Percentiles rank a stretch among this genome's conserved stretches.
Evolutionary conservation across 2,888 invertebrate species (phyloP).

Genomic region (Halictus ligatus): DNA sequence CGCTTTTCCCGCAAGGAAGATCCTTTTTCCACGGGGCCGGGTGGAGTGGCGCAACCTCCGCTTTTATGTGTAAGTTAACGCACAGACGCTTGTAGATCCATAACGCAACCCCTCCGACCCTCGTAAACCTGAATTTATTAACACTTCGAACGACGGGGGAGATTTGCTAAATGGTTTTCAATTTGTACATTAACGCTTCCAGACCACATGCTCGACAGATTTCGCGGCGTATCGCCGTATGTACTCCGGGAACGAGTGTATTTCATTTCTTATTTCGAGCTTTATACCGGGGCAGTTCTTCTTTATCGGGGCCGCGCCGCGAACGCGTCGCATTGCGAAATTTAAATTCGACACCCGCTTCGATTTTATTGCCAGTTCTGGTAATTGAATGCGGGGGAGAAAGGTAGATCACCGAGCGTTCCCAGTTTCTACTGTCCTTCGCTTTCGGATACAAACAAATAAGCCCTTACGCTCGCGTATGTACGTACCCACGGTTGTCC

Average conservation of each 20-base stretch:
- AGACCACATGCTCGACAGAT: constrained; percentile 72
- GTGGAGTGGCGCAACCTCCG: constrained; percentile 39
- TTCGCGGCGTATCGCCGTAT: constrained; percentile 67
- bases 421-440: not conserved
- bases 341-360: constrained; percentile 60
- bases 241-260: constrained; percentile 52
- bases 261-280: constrained; percentile 57
- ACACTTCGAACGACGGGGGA: constrained; percentile 81
- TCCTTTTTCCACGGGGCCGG: constrained; percentile 54
- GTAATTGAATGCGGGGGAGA: constrained; percentile 51
- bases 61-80: constrained; percentile 65
- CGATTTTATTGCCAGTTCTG: constrained; percentile 53
- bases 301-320: constrained; percentile 47
- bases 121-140: constrained; percentile 84
- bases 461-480: not conserved
- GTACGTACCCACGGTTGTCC: not conserved
- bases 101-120: constrained; percentile 77
- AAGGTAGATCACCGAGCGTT: constrained; percentile 36
- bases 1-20: constrained; percentile 16
- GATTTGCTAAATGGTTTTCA: constrained; percentile 84
- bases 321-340: constrained; percentile 46
- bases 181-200: constrained; percentile 81
- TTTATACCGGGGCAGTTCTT: constrained; percentile 51
- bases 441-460: not conserved
- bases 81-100: constrained; percentile 70